Evolutionary conservation across 2,113 vertebrate genomes (phyloP), one percentile per base, ranked within the genome.

Genomic region (Actinemys pallida): DNA sequence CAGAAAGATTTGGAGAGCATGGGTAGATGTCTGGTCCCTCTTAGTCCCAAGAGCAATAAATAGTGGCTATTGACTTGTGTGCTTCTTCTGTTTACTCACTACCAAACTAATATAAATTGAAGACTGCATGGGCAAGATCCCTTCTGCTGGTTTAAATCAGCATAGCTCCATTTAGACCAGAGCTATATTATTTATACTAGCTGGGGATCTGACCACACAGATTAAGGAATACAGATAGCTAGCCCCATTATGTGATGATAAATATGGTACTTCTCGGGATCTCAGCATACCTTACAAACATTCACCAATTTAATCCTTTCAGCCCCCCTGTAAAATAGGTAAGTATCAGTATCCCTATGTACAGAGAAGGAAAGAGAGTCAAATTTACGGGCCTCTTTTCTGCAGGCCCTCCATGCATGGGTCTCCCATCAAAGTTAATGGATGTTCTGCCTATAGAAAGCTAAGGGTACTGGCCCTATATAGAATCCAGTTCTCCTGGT

Each of bases 371-470:
- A 62, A 16, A 85, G 4, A 62, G 8, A 65, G 1, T 8, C 53
- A 91, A 78, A 25, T 12, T 78, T 16, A 47, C 1, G 12, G 57
- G 57, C 5, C 27, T 59, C 27, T 59, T 59, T 27, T 59, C 57
- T 59, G 57, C 27, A 59, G 10, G 27, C 27, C 57, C 11, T 29
- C 25, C 57, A 59, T 27, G 27, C 5, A 53, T 53, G 52, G 52
- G 19, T 53, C 59, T 86, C 53, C 22, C 10, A 56, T 9, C 53
- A 1, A 6, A 4, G 0, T 53, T 31, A 62, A 4, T 0, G 12
- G 12, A 91, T 11, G 20, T 53, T 4, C 84, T 39, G 7, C 35
- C 22, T 57, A 16, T 54, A 54, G 50, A 50, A 50, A 2, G 50
- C 50, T 14, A 50, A 50, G 16, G 3, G 22, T 39, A 65, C 56